These are phyloP conservation scores for Abrostola triplasia DNA, from an alignment of 2,888 invertebrate species.

Conservation along the genomic window DNA sequence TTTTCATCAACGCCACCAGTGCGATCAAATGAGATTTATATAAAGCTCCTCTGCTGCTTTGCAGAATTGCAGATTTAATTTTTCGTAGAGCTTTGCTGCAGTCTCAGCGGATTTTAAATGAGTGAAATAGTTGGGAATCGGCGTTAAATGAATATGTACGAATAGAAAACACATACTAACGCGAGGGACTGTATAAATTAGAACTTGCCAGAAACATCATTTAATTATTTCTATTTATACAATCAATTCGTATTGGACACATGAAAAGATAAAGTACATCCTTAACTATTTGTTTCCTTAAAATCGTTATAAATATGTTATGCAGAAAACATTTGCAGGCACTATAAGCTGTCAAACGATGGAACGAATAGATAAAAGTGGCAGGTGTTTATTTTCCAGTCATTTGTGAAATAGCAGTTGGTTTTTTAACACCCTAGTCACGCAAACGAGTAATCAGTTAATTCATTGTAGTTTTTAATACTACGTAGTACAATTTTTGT, in stretches of 20 bases:
- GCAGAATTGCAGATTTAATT: conserved; percentile 67
- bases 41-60: conserved; percentile 58
- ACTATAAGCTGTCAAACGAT: conserved; percentile 30
- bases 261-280: background rate
- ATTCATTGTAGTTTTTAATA: conserved; percentile 15
- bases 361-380: conserved; percentile 39
- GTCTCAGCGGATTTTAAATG: conserved; percentile 59
- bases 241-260: no score
- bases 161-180: conserved; percentile 27
- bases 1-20: conserved; percentile 42
- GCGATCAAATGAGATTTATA: conserved; percentile 66
- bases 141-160: conserved; percentile 42
- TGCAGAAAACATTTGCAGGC: conserved; percentile 7
- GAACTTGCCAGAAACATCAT: no score
- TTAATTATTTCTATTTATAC: no score
- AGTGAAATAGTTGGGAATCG: conserved; percentile 54
- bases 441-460: conserved; percentile 44
- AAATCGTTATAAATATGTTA: background rate
- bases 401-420: conserved; percentile 27
- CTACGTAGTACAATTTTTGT: background rate
- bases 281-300: background rate
- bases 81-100: conserved; percentile 59
- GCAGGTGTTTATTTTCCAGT: conserved; percentile 43
- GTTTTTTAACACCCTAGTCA: conserved; percentile 42
- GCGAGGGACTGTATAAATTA: background rate